These are phyloP conservation scores for Cossypha heuglini DNA, from an alignment of 2,797 vertebrate species.

Conservation along the genomic window DNA sequence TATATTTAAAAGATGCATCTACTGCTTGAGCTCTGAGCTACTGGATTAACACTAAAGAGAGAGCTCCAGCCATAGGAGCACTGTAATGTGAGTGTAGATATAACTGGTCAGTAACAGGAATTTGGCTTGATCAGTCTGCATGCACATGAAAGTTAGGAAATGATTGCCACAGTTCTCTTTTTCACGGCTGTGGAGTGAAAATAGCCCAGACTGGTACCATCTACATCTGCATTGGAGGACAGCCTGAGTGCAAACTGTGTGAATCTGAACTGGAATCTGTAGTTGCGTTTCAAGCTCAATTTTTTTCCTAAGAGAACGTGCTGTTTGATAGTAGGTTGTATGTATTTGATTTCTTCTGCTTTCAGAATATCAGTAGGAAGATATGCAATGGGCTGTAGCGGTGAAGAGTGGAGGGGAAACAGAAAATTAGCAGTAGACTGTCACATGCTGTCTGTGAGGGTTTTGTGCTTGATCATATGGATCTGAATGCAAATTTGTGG, in stretches of 20 bases:
- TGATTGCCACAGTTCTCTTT: background rate
- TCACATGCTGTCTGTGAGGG: conserved; percentile 11
- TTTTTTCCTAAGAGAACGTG: background rate
- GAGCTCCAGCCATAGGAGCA: background rate
- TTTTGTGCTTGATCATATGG: conserved; percentile 2
- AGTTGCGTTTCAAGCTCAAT: background rate
- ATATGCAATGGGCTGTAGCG: background rate
- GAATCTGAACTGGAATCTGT: background rate
- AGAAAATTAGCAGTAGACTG: background rate
- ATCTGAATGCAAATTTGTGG: conserved; percentile 39
- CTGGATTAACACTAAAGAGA: background rate
- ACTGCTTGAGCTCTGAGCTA: background rate
- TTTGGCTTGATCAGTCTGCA: background rate
- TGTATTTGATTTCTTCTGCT: background rate
- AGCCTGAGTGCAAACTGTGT: background rate
- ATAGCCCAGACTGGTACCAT: background rate
- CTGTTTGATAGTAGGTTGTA: background rate
- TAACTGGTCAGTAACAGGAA: background rate
- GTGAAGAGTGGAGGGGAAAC: background rate
- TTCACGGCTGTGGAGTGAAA: background rate
- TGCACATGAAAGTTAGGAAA: background rate
- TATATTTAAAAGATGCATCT: background rate
- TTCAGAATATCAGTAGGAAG: background rate
- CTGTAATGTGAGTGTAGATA: background rate
- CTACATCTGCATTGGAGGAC: background rate